Percentiles rank a stretch among this genome's conserved stretches.
phyloP scores from a whole-genome alignment of 2,888 invertebrate genomes.

The Andrena haemorrhoa region DNA sequence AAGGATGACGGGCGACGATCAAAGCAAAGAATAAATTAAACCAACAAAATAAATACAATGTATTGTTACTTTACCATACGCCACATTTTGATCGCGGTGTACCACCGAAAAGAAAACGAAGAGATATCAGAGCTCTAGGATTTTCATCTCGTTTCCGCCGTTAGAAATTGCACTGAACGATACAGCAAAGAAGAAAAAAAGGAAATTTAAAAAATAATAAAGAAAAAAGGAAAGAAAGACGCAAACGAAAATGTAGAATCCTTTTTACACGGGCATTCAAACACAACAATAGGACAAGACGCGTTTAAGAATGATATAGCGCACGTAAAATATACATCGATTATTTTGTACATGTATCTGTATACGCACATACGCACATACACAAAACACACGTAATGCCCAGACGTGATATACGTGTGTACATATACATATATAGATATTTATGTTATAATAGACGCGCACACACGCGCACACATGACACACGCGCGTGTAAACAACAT shows the following conservation, averaged over 20 bases:
- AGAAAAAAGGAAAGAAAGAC: slow-evolving; percentile 16
- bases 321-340: slow-evolving; percentile 62
- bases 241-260: slow-evolving; percentile 30
- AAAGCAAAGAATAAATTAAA: slow-evolving; percentile 76
- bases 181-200: slow-evolving; percentile 27
- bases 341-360: slow-evolving; percentile 37
- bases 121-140: slow-evolving; percentile 49
- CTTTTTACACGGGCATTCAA: slow-evolving; percentile 39
- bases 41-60: slow-evolving; percentile 81
- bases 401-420: slow-evolving; percentile 59
- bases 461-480: slow-evolving; percentile 34
- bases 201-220: slow-evolving; percentile 17
- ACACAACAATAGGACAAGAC: slow-evolving; percentile 53
- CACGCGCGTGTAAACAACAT: slow-evolving; percentile 33
- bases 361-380: slow-evolving; percentile 60
- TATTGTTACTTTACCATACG: slow-evolving; percentile 78
- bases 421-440: slow-evolving; percentile 39
- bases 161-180: slow-evolving; percentile 22
- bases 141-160: slow-evolving; percentile 29
- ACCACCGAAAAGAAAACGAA: slow-evolving; percentile 62
- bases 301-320: slow-evolving; percentile 61
- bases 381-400: slow-evolving; percentile 68
- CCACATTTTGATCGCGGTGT: slow-evolving; percentile 71
- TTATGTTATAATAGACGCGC: slow-evolving; percentile 27
- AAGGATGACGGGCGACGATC: slow-evolving; percentile 40